phyloP scores from a whole-genome alignment of 2,113 vertebrate species.

The Suricata suricatta region DNA sequence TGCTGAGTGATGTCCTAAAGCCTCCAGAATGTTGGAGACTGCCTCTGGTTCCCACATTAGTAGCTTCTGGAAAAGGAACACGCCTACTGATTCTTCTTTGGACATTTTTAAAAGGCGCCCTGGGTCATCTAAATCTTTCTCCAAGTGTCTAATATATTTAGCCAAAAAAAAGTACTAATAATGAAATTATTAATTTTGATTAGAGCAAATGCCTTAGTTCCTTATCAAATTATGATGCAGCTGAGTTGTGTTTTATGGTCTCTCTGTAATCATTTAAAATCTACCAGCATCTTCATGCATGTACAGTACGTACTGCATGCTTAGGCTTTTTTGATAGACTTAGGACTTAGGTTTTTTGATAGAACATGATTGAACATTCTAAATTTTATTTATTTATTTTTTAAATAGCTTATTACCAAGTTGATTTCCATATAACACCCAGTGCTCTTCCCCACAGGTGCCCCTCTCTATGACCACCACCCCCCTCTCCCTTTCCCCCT shows the following conservation, averaged over 20 bases:
- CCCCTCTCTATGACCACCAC: no score
- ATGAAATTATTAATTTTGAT: conserved; percentile 8
- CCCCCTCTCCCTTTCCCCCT: no score
- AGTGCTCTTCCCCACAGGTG: no score
- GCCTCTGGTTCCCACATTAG: background rate
- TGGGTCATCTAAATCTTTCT: background rate
- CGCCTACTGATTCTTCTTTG: background rate
- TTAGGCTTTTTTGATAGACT: background rate
- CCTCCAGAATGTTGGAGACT: fast-evolving
- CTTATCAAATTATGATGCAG: background rate
- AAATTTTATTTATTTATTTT: background rate
- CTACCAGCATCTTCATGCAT: background rate
- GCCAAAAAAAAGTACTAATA: background rate
- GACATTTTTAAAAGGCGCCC: background rate
- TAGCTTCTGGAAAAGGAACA: background rate
- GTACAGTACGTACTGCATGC: background rate
- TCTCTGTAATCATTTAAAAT: background rate
- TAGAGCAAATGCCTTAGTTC: background rate
- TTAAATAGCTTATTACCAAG: no score
- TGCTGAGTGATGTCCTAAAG: background rate
- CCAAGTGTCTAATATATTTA: background rate
- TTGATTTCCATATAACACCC: no score
- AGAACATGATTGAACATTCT: background rate
- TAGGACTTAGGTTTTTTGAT: background rate
- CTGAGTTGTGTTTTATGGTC: background rate